Evolutionary conservation across 2,113 vertebrate genomes (phyloP).

Genomic region (Panurus biarmicus): DNA sequence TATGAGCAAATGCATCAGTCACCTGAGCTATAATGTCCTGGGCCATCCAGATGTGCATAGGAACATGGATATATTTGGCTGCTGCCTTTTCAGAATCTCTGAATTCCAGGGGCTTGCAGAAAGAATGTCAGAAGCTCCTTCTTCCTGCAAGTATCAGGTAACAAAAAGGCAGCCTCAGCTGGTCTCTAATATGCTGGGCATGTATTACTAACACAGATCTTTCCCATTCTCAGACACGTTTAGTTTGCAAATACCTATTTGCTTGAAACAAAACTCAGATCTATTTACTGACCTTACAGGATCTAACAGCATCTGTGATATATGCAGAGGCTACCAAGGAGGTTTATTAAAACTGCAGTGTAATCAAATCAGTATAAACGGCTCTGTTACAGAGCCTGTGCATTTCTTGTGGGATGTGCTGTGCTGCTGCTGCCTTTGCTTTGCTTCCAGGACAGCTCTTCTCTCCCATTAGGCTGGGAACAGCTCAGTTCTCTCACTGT

Average conservation of each 20-base stretch:
- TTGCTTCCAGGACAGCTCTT: background rate
- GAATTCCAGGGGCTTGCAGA: background rate
- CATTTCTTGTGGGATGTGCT: background rate
- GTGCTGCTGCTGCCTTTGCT: background rate
- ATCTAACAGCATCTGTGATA: background rate
- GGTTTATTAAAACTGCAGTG: background rate
- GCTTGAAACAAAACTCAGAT: background rate
- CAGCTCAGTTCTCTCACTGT: background rate
- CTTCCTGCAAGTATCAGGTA: background rate
- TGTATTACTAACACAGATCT: background rate
- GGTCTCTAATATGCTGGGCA: background rate
- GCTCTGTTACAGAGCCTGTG: accelerated
- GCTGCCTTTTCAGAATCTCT: background rate
- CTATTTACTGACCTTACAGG: background rate
- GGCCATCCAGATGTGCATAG: background rate
- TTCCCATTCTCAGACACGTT: background rate
- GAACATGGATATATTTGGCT: background rate
- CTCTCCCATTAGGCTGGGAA: background rate
- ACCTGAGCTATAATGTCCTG: background rate
- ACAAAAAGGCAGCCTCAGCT: background rate
- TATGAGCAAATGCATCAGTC: background rate
- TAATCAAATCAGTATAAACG: background rate
- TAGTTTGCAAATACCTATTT: background rate
- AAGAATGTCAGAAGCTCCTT: background rate
- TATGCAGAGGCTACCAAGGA: background rate